Conservation (phyloP, 23 tunicate species). For the Trididemnum clinides region DNA sequence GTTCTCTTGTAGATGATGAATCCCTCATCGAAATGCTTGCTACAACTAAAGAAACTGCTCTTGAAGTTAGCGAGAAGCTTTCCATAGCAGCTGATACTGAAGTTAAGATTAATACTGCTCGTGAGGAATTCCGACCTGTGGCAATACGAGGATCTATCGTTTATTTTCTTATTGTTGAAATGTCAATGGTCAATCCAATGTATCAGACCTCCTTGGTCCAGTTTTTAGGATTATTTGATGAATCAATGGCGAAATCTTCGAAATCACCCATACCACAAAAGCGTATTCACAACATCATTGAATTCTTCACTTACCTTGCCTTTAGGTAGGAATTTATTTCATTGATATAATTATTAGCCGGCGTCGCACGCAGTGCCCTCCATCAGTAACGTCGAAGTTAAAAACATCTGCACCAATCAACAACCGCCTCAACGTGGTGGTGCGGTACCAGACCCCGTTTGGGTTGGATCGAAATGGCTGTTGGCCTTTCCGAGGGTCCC, state of each 20-base stretch:
- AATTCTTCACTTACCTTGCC: conserved; percentile 73
- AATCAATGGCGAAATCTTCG: conserved; percentile 86
- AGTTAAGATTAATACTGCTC: conserved; percentile 90
- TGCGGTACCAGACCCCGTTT: too few relatives aligned
- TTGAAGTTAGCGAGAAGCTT: conserved; percentile 94
- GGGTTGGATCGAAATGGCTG: too few relatives aligned
- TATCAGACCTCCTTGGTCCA: conserved; percentile 89
- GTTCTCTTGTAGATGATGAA: conserved; percentile 97
- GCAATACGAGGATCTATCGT: conserved; percentile 94
- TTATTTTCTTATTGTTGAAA: conserved; percentile 90
- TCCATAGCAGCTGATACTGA: conserved; percentile 94
- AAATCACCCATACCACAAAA: conserved; percentile 91
- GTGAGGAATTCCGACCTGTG: conserved; percentile 97
- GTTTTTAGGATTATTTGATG: conserved; percentile 93
- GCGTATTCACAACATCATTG: conserved; percentile 89
- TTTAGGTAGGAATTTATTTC: conserved; percentile 74
- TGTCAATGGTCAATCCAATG: conserved; percentile 87
- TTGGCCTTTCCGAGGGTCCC: too few relatives aligned
- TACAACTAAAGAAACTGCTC: conserved; percentile 90
- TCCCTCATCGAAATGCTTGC: conserved; percentile 90
- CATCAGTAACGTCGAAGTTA: too few relatives aligned
- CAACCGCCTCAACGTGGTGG: too few relatives aligned
- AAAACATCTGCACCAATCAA: too few relatives aligned
- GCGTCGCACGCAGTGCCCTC: too few relatives aligned
- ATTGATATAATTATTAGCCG: too few relatives aligned